Base-by-base conservation (phyloP, 2,797 vertebrate genomes). In the Lepilemur septentrionalis region DNA sequence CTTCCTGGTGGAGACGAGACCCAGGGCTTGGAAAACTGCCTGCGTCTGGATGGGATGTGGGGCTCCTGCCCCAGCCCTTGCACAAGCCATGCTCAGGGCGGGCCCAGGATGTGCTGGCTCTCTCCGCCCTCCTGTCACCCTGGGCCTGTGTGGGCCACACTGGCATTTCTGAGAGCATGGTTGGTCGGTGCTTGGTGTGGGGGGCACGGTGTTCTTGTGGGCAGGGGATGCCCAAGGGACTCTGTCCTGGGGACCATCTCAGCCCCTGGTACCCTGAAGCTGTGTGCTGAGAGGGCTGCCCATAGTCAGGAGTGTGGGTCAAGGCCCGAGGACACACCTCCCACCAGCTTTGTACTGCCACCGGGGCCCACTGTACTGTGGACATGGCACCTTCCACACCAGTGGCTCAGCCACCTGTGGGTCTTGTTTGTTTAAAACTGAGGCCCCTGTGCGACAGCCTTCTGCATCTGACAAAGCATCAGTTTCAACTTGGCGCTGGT, bases 191-290 rank as follows among this genome's bases (percentile, higher is more conserved):
- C 83, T 61, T 41, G 30, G 38, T 32, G 9, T 22, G 10, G 11
- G 61, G 55, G n/a, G 7, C 8, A 3, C 0, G 4, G 25, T 18
- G 11, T n/a, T 50, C 22, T 46, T 2, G 0, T 22, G 61, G 82
- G 38, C 13, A 35, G 22, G 25, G 20, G 23, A 59, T 59, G 0
- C 32, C 35, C 11, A 10, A 50, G 50, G 8, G 67, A 30, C n/a
- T 52, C 14, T 85, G 43, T 30, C 38, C 5, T 25, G 69, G 46
- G 43, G n/a, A 75, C 69, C 13, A 4, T 38, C 52, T 70, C 20
- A 20, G 65, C 59, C 38, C 1, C 48, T 17, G 32, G 46, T 18
- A 1, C 18, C 0, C 35, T 2, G 35, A n/a, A n/a, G 32, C 32
- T 32, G 23, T 41, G 23, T 46, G 67, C 70, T 0, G 23, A 43